These are phyloP conservation scores for Panonychus citri DNA, from an alignment of 1,140 invertebrate genomes.

Conservation along the genomic window DNA sequence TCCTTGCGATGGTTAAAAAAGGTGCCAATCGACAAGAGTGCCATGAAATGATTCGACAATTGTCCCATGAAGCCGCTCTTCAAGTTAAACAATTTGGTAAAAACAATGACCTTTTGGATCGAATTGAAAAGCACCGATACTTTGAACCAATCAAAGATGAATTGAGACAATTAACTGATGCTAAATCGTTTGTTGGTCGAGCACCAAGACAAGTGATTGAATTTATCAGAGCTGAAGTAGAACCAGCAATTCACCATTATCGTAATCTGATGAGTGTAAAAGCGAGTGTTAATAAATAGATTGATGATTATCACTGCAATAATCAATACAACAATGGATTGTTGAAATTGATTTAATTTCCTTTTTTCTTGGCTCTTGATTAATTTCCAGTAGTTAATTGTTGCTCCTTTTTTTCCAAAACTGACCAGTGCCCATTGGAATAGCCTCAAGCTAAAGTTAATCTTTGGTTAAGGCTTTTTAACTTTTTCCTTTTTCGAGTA, in stretches of 20 bases:
- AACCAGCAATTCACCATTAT: slow-evolving; percentile 46
- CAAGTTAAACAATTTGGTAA: slow-evolving; percentile 68
- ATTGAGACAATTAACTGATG: slow-evolving; percentile 49
- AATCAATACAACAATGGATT: no score
- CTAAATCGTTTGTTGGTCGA: slow-evolving; percentile 63
- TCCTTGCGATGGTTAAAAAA: slow-evolving; percentile 88
- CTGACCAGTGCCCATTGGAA: no score
- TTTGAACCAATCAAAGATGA: slow-evolving; percentile 57
- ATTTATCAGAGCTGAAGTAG: slow-evolving; percentile 51
- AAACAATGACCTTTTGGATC: slow-evolving; percentile 70
- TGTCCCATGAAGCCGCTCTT: slow-evolving; percentile 68
- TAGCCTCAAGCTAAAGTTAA: no score
- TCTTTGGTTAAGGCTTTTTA: no score
- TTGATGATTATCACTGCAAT: no score
- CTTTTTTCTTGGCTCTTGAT: no score
- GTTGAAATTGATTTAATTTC: no score
- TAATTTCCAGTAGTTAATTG: no score
- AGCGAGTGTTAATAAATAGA: slow-evolving; percentile 14
- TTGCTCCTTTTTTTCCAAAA: no score
- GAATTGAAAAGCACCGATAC: slow-evolving; percentile 51
- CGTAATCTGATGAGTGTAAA: slow-evolving; percentile 24
- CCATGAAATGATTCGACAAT: slow-evolving; percentile 77
- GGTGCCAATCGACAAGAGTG: slow-evolving; percentile 82
- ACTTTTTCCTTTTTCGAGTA: no score
- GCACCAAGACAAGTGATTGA: slow-evolving; percentile 62